Base-by-base conservation (phyloP, 2,113 vertebrate species). In the Elgaria multicarinata region DNA sequence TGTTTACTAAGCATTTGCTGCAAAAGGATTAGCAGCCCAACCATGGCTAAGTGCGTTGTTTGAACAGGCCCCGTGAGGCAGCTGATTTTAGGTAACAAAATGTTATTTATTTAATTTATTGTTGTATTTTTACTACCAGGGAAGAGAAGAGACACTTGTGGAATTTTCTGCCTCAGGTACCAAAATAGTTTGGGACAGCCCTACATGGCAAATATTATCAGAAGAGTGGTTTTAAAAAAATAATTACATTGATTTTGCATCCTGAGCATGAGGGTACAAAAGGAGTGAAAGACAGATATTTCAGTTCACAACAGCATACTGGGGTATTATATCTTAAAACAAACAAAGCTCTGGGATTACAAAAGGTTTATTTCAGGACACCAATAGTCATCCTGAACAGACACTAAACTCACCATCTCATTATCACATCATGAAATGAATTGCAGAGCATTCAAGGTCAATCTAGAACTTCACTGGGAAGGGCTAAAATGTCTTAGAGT, bases 391-490 rank as follows among this genome's bases (percentile, higher is more conserved):
- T 24, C 42, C 42, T 67, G 86, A 87, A 78, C 20, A 87, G 87
- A 86, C 26, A 44, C 3, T 1, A 87, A 33, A 13, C 0, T 75
- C n/a, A 71, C 77, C 20, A 33, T 55, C 18, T 39, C n/a, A 72
- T 72, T 82, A 44, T 64, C 64, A 74, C 53, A n/a, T 83, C 13
- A 79, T 67, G 75, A 79, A 87, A 75, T 64, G 28, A 55, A 75
- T 79, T 42, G 31, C 33, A 13, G 20, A 74, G 4, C 22, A 44
- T 71, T 75, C 92, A 79, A 76, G 58, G 14, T 69, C 18, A 58
- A 39, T 64, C 87, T 22, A 93, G 39, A 94, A 86, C 20, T 88
- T 71, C 76, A 14, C 67, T 77, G 53, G n/a, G 53, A 62, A 58
- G 66, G 42, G 26, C 69, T 26, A 44, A 86, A 76, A 20, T 8